Percentiles rank a stretch among this genome's conserved stretches.
These are phyloP conservation scores for Rhinopomastus cyanomelas DNA, from an alignment of 2,113 vertebrate genomes.

Conservation along the genomic window DNA sequence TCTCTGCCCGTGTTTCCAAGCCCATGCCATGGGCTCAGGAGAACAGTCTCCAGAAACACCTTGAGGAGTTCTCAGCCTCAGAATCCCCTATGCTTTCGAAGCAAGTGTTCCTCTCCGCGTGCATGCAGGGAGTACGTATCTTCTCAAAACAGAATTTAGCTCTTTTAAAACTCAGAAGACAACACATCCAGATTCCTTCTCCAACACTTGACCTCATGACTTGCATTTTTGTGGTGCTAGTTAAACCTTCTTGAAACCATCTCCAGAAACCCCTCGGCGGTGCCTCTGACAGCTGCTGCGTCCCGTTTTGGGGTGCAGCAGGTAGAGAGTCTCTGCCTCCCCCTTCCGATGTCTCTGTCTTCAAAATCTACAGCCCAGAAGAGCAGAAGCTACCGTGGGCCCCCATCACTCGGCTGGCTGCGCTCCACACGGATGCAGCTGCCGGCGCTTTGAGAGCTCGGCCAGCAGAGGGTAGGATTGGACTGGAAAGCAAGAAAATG, in stretches of 20 bases:
- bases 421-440: rapidly evolving
- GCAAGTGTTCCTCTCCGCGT: neutral
- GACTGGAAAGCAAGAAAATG: neutral
- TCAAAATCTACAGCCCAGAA: neutral
- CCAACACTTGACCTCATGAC: neutral
- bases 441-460: neutral
- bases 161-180: neutral
- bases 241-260: neutral
- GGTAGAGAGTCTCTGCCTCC: neutral
- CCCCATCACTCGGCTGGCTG: rapidly evolving
- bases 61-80: neutral
- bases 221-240: neutral
- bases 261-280: neutral
- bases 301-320: neutral
- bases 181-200: neutral
- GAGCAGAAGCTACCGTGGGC: neutral
- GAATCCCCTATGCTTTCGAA: neutral
- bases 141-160: neutral
- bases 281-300: neutral
- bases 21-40: neutral
- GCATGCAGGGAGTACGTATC: rapidly evolving
- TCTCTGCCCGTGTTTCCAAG: neutral
- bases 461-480: conserved; percentile 67
- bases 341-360: neutral
- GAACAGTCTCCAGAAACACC: neutral